These are phyloP conservation scores for Baryphthengus martii DNA, from an alignment of 2,113 vertebrate species.

Conservation along the genomic window DNA sequence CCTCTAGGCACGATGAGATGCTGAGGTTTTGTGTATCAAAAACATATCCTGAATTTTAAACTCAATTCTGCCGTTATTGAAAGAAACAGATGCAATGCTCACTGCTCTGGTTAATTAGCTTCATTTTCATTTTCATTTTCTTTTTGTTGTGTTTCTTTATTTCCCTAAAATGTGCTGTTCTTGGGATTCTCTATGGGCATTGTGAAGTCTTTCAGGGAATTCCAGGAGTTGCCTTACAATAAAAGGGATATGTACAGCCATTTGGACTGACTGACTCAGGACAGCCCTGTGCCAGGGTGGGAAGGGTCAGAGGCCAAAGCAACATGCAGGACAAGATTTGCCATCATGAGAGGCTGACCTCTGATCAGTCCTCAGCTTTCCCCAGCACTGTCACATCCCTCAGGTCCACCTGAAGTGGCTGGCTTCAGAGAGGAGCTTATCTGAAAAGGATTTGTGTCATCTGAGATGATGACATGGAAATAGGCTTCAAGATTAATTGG, in stretches of 20 bases:
- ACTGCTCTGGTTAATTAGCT: background rate
- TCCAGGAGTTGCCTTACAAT: background rate
- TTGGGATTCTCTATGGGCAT: background rate
- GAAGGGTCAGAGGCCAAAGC: background rate
- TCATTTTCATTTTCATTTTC: background rate
- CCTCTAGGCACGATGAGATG: accelerated
- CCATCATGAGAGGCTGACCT: accelerated
- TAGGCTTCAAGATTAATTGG: background rate
- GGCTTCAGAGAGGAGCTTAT: background rate
- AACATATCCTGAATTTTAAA: background rate
- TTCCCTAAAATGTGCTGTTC: background rate
- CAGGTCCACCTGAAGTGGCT: background rate
- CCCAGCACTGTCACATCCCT: background rate
- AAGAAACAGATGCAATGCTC: background rate
- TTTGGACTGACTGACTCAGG: background rate
- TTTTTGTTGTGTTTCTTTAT: background rate
- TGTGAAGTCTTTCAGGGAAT: background rate
- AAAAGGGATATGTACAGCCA: background rate
- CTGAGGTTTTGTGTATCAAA: background rate
- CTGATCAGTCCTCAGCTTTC: background rate
- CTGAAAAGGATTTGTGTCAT: background rate
- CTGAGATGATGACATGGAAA: background rate
- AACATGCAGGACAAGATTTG: accelerated
- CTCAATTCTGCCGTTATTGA: background rate
- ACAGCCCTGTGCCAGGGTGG: background rate